Evolutionary conservation across 2,888 invertebrate species (phyloP).

Genomic region (Megastigmus dorsalis): DNA sequence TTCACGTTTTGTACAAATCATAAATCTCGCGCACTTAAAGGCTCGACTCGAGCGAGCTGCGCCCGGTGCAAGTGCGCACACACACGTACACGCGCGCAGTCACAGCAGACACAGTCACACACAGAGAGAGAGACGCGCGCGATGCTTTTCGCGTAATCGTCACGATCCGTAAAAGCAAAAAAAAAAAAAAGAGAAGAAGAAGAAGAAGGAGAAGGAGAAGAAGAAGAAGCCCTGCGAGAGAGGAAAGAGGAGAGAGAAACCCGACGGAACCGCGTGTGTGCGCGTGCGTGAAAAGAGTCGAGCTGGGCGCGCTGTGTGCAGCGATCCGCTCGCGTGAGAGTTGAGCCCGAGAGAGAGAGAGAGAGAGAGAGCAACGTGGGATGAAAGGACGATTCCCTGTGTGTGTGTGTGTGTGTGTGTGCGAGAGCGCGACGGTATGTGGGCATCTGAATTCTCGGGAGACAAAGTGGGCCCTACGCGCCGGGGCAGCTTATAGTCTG

Average conservation of each 20-base stretch:
- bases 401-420: neutral
- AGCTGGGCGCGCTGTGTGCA: no score
- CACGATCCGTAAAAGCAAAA: conserved; percentile 43
- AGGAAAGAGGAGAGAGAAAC: conserved; percentile 1
- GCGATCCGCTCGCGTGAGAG: conserved; percentile 47
- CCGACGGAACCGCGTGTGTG: conserved; percentile 16
- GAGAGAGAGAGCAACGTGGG: no score
- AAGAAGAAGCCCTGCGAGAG: no score
- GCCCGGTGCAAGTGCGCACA: no score
- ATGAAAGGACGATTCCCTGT: conserved; percentile 51
- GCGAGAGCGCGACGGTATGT: conserved; percentile 52
- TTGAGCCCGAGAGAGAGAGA: no score
- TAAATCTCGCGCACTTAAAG: conserved; percentile 52
- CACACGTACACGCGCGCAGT: no score
- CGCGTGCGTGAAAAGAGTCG: conserved; percentile 44
- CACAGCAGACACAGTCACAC: no score
- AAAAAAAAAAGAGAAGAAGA: neutral
- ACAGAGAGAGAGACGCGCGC: neutral
- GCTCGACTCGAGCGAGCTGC: no score
- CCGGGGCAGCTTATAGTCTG: neutral
- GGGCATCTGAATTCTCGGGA: conserved; percentile 59
- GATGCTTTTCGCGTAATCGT: conserved; percentile 50
- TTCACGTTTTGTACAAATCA: conserved; percentile 50
- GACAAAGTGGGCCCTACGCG: conserved; percentile 57
- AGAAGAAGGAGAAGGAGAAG: neutral